Evolutionary conservation across 2,113 vertebrate genomes (phyloP), one percentile per base, ranked within the genome.

Genomic region (Sclerurus mexicanus): DNA sequence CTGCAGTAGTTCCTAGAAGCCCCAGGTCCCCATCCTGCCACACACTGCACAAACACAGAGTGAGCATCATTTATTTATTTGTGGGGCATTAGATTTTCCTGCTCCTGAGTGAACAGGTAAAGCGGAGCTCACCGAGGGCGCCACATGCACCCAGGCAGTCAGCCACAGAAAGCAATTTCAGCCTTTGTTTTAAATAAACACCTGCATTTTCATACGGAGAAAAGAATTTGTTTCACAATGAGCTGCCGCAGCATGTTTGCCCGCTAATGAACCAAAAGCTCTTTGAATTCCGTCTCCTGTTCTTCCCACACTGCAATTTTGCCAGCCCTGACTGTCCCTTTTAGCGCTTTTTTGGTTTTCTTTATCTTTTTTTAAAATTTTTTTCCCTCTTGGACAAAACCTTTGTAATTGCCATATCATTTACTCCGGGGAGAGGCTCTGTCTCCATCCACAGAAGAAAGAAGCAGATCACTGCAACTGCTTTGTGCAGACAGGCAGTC

Each of bases 191-290:
- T 92, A 95, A 95, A 94, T 63, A 86, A 93, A 89, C 73, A 95
- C 81, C 81, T 94, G 60, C 77, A 91, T 95, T 96, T 95, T 97
- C 80, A 75, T 91, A 86, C 4, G 52, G 69, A 95, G 91, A 89
- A 96, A 87, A 84, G 49, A 21, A 82, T 95, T 96, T 92, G 89
- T 87, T 95, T 92, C 66, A 95, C 84, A 93, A 94, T 79, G 90
- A 95, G 87, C 89, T 95, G 94, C 84, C 92, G 68, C 89, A 95
- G 89, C 96, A 94, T 68, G 84, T 78, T 95, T 94, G 84, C 37
- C 40, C 72, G 80, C 60, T 96, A 93, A 96, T 91, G 80, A 96
- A 89, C 89, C 47, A 63, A 81, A 89, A 86, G 47, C 69, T 89
- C 69, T 95, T 92, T 95, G 93, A 95, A 87, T 93, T 89, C 90